Evolutionary conservation across 2,888 invertebrate genomes (phyloP), one percentile per base, ranked within the genome.

Genomic region (Temnothorax rugatulus): DNA sequence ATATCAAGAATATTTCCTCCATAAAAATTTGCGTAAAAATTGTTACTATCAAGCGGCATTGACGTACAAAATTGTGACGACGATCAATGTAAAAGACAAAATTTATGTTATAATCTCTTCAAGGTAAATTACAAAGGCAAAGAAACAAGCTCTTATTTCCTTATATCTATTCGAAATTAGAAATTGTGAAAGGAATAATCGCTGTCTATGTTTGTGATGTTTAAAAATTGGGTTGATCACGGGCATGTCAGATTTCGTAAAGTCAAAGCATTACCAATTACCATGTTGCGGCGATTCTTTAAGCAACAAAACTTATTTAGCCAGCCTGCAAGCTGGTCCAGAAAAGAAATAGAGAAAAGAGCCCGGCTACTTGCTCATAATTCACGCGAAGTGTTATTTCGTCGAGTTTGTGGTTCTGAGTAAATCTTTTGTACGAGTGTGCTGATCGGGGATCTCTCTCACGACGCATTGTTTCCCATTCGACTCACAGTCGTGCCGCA

Each of bases 401-500:
- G 41, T 41, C 29, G 54, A 29, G 41, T 76, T 63, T 21, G 41
- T 15, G 18, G 44, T 13, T 52, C 9, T 18, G 29, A 29, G 18
- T 44, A 74, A 77, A 59, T 71, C 64, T 64, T 84, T 63, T 29
- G 13, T 52, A 7, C n/a, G 18, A 15, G 47, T 34, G 13, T 38
- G 47, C 44, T 0, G n/a, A 77, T 59, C 50, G 61, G 50, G 41
- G 61, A 85, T 75, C 73, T 41, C 73, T 57, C 73, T 68, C 66
- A 13, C 11, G 34, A 18, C 15, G 68, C 69, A 84, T 87, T 84
- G 90, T 89, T 61, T 82, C 63, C 47, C 81, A 84, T 87, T 64
- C 73, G 90, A 85, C 21, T 88, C 87, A 86, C 79, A 71, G 79
- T 57, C 69, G 84, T 82, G 57, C 41, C 47, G 61, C 82, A 73